Base-by-base conservation (phyloP, 1,140 invertebrate species). In the Muscidifurax raptorellus region DNA sequence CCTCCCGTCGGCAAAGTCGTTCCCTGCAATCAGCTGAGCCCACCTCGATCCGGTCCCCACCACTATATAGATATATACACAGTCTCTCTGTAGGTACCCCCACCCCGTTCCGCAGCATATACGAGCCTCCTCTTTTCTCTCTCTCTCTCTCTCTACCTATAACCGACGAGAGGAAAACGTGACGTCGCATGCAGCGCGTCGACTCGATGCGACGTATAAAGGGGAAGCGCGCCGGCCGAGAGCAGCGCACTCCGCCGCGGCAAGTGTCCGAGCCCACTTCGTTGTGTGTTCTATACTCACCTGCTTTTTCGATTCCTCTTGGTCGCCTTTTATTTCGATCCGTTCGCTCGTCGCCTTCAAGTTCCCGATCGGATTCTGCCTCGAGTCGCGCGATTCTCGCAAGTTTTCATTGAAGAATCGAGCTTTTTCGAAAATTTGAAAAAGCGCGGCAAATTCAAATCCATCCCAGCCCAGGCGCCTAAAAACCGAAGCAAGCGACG, bases 221-320 rank as follows among this genome's bases (percentile, higher is more conserved):
- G 86, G 80, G 77, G 75, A 82, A 52, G 79, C 79, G 85, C 80
- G 64, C 40, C 40, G 25, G 59, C 27, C 69, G 44, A 44, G 69
- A 84, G 66, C 80, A 81, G 82, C 84, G 82, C 87, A 87, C 82
- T 88, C 74, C 81, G 75, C 44, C 67, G 71, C 80, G 83, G 13
- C 10, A 36, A 59, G 71, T 75, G 71, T 74, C 80, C 80, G 71
- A 59, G 44, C 80, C 40, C 66, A 59, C 52, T 59, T 59, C 52
- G 52, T 18, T n/a, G 52, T 59, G 10, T 18, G 28, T 5, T 4
- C 27, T 15, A 15, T n/a, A 9, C 15, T 74, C 13, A 28, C 32
- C 64, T 40, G 36, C 5, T 40, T 40, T 40, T 40, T 40, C 36
- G 36, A 40, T 40, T 40, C 36, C 10, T 40, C 7, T n/a, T n/a